Base-by-base conservation (phyloP, 2,113 vertebrate genomes). In the Micromys minutus region DNA sequence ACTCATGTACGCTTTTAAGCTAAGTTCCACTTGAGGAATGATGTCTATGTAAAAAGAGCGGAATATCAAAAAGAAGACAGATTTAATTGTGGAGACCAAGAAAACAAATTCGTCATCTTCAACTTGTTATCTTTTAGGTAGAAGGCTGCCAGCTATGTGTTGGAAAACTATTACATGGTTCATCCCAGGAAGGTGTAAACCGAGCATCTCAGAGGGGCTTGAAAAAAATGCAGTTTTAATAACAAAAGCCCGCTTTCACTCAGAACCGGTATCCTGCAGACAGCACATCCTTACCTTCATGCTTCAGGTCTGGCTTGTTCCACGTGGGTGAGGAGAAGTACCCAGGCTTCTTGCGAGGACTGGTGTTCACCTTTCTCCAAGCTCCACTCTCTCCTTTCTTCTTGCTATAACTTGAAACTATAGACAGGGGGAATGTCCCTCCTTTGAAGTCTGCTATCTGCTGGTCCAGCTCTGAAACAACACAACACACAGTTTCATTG, bases 301-400 rank as follows among this genome's bases (percentile, higher is more conserved):
- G 90, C 57, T 95, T 97, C 93, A 87, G 97, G 96, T 94, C 99
- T 65, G 69, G 98, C 89, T 98, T 98, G 91, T 94, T 98, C 99
- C 99, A 99, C 50, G 96, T 95, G 17, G 98, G 96, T 69, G 98
- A 92, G 5, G 98, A 95, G 86, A 98, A 97, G 13, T 98, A 96
- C 93, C 98, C 95, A 63, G 98, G 98, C 95, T 99, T 99, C 98
- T 99, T 99, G 17, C 99, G 98, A 57, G 99, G 99, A 97, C 99
- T 99, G 94, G 99, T 99, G 98, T 98, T 99, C 97, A 99, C 99
- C 97, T 99, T 99, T 97, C 99, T 99, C 99, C 99, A 98, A 93
- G 98, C 98, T 90, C 98, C 92, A 69, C 97, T 97, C 86, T 99
- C 99, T 31, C 98, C 98, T 85, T 98, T 99, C 96, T 99, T 99